A percentile compares a stretch with the other conserved stretches of the same genome.
Conservation (phyloP, 2,888 invertebrate genomes). For the Chrysolina oricalcia region DNA sequence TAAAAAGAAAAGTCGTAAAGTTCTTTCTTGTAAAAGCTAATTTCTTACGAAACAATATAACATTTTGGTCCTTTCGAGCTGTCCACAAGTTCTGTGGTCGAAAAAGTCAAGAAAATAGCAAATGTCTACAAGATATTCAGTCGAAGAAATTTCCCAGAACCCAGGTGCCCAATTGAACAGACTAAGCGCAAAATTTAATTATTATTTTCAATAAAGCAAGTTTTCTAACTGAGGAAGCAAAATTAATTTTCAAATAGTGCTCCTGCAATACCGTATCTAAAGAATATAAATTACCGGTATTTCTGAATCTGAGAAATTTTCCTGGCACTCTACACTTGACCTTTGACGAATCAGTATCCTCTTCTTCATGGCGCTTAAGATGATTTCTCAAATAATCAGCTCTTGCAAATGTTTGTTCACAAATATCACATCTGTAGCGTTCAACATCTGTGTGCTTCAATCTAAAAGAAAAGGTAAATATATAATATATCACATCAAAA, state of each 20-base stretch:
- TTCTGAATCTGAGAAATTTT: conserved; percentile 51
- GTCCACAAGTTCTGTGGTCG: too few relatives aligned
- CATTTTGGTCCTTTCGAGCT: too few relatives aligned
- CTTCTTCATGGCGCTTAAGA: conserved; percentile 42
- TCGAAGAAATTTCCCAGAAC: too few relatives aligned
- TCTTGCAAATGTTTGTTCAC: conserved; percentile 47
- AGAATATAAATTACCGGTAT: conserved; percentile 38
- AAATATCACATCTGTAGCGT: conserved; percentile 45
- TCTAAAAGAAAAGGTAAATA: conserved; percentile 30
- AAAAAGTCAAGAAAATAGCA: too few relatives aligned
- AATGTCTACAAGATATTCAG: too few relatives aligned
- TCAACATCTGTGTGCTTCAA: conserved; percentile 45
- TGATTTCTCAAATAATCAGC: conserved; percentile 51
- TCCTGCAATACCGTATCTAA: not conserved
- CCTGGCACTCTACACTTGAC: conserved; percentile 44
- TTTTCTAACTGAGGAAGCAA: too few relatives aligned
- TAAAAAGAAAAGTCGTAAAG: too few relatives aligned
- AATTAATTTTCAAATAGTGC: not conserved
- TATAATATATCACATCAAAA: not conserved
- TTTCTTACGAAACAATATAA: too few relatives aligned
- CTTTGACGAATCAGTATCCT: conserved; percentile 31
- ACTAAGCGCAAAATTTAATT: too few relatives aligned
- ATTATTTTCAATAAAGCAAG: not conserved
- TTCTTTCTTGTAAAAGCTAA: too few relatives aligned
- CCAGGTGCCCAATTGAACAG: too few relatives aligned